Evolutionary conservation across 2,797 vertebrate species (phyloP).

Genomic region (Delichon dasypus): DNA sequence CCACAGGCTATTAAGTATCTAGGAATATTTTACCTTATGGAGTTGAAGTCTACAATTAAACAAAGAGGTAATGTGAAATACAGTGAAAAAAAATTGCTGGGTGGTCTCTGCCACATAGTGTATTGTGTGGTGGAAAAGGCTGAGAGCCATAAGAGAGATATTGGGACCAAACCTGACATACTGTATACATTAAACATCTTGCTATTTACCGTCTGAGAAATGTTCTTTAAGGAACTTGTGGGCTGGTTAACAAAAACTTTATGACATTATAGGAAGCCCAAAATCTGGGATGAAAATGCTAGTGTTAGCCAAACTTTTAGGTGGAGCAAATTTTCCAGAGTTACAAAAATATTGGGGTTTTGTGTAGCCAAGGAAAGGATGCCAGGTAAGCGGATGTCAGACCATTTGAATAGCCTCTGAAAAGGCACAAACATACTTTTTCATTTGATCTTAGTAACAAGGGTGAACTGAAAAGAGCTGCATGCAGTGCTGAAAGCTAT

Average conservation of each 20-base stretch:
- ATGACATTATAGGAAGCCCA: conserved; percentile 49
- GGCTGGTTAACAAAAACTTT: conserved; percentile 67
- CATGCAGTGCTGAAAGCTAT: neutral
- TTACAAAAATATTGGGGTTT: conserved; percentile 59
- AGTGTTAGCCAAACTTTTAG: conserved; percentile 59
- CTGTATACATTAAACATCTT: conserved; percentile 41
- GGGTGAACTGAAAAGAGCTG: neutral
- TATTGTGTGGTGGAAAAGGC: conserved; percentile 32
- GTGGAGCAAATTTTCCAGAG: conserved; percentile 61
- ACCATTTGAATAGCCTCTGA: conserved; percentile 50
- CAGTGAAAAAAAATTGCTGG: conserved; percentile 47
- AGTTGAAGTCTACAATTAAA: conserved; percentile 44
- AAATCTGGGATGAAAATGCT: conserved; percentile 59
- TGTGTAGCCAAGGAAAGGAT: conserved; percentile 56
- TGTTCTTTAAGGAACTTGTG: conserved; percentile 40
- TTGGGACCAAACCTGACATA: conserved; percentile 22
- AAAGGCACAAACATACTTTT: conserved; percentile 50
- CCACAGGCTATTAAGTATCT: conserved; percentile 61
- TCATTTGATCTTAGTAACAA: conserved; percentile 45
- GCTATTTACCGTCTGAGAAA: conserved; percentile 39
- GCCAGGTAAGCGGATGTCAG: conserved; percentile 49
- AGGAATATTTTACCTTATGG: conserved; percentile 62
- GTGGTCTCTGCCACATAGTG: conserved; percentile 30
- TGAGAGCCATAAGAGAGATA: conserved; percentile 12
- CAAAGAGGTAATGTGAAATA: conserved; percentile 58